Base-by-base conservation (phyloP, 1,140 invertebrate species). In the Danaus plexippus region DNA sequence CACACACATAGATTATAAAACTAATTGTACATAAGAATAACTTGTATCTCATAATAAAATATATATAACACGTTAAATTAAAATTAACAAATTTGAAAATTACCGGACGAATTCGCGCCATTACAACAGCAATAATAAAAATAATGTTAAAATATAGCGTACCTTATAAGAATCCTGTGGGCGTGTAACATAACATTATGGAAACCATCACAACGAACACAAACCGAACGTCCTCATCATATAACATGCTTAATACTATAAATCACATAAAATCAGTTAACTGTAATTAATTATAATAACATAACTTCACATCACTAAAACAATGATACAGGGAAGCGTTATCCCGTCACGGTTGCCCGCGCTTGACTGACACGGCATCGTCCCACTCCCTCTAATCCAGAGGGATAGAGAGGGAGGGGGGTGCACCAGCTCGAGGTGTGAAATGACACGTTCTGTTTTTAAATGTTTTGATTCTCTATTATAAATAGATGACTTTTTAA, bases 131-230 rank as follows among this genome's bases (percentile, higher is more conserved):
- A 32, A 32, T 32, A 32, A 32, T 32, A 32, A 32, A 32, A 32
- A 32, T 3, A 4, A 2, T 3, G 22, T 32, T 32, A 4, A 4
- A 32, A 32, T 3, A 32, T 32, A 15, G 15, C 51, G 57, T 73
- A 79, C 79, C 79, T 81, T 78, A 81, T 69, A 70, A 63, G 75
- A 78, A 70, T 78, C 73, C 72, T 64, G 76, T 75, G 67, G 59
- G 71, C 4, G 41, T 22, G 8, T 1, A 43, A 47, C 57, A 42
- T 40, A 13, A 48, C 50, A 54, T 32, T 45, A 11, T 18, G 50
- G 42, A 10, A 12, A 43, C 9, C 43, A 52, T 7, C 11, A 18
- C 12, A 52, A 47, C 47, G 15, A 43, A 49, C 47, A 49, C 47
- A 47, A 48, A 43, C 11, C 42, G 13, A 56, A 56, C 47, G 54